Evolutionary conservation across 1,140 invertebrate species (phyloP).

Genomic region (Papilio machaon): DNA sequence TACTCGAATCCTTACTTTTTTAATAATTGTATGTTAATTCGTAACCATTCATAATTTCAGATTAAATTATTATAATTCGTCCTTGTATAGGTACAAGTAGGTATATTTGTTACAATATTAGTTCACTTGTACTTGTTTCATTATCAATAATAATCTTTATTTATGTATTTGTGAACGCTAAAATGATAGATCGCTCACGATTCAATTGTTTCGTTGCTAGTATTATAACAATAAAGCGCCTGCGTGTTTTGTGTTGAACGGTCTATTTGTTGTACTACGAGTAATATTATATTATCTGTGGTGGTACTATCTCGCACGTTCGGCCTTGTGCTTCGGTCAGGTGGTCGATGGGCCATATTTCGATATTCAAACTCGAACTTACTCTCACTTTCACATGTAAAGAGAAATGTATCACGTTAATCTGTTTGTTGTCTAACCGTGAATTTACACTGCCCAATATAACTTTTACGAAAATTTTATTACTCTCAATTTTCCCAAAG

Average conservation of each 20-base stretch:
- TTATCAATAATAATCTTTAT: neutral
- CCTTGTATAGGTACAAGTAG: neutral
- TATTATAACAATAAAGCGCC: conserved; percentile 18
- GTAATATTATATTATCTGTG: too few species aligned
- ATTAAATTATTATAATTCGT: too few species aligned
- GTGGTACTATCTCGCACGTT: conserved; percentile 37
- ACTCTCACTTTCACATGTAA: conserved; percentile 61
- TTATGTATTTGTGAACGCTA: neutral
- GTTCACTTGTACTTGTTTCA: neutral
- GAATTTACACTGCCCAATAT: neutral
- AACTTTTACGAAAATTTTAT: neutral
- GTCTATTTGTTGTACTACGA: conserved; percentile 4
- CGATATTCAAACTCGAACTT: conserved; percentile 41
- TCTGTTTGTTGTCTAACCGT: neutral
- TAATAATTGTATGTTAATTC: neutral
- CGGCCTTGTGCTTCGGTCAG: conserved; percentile 66
- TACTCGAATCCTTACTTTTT: neutral
- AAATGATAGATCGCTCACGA: neutral
- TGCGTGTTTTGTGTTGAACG: conserved; percentile 6
- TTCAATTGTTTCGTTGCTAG: neutral
- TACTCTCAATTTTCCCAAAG: neutral
- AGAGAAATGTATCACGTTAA: neutral
- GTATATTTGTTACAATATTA: neutral
- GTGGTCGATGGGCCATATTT: conserved; percentile 64
- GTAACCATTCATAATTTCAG: neutral